Base-by-base conservation (phyloP, 2,888 invertebrate species). In the Stenolophus ochropezus region DNA sequence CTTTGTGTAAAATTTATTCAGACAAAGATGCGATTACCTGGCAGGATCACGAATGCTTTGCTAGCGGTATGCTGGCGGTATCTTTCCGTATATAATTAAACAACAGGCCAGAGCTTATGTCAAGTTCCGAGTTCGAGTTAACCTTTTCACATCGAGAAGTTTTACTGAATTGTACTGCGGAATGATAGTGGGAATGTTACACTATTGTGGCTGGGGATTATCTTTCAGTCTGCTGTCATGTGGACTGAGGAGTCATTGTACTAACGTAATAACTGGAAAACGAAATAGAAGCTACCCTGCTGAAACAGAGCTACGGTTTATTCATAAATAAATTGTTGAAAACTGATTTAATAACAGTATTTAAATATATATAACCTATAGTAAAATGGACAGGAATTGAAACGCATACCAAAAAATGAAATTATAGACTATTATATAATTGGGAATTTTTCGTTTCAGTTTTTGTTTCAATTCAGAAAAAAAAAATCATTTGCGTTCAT, bases 61-160 rank as follows among this genome's bases (percentile, higher is more conserved):
- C 1, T 58, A n/a, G 58, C n/a, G n/a, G 20, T 1, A 21, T 58
- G 25, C 8, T n/a, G 23, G 23, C 25, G 61, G 14, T 61, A 61
- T 61, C 25, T 25, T 14, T 61, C 25, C 14, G 25, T 25, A 25
- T 61, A 61, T 61, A 61, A 61, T 61, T 61, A 61, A 23, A 61
- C 58, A 58, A 58, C 61, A 61, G 23, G 25, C 61, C 61, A 18
- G 25, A 27, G 61, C 61, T 61, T 61, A 61, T 61, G 61, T 61
- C 61, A 61, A 61, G 25, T 61, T 61, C 58, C 21, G 23, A 25
- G 25, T 61, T 61, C 25, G n/a, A 53, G 23, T 25, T 61, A 61
- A 25, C 25, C 25, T 61, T 61, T 61, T 61, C 61, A 61, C 61
- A 25, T 61, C 14, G 3, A 25, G 21, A 61, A 61, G 61, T 61